Evolutionary conservation across 1,140 invertebrate species (phyloP).

Genomic region (Drosophila nasuta): DNA sequence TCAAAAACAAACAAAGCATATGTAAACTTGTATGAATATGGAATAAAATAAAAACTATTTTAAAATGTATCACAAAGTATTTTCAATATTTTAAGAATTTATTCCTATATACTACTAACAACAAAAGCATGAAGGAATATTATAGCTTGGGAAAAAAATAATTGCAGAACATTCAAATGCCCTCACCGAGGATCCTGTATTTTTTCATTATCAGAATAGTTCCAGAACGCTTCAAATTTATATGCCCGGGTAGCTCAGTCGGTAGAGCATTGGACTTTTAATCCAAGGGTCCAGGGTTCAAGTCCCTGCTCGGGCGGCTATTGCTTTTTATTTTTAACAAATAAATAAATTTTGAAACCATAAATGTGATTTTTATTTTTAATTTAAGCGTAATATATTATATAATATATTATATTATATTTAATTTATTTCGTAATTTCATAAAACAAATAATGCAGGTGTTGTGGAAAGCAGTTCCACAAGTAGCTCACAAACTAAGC

Average conservation of each 20-base stretch:
- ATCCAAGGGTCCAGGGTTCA: constrained; percentile 92
- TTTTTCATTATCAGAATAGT: not conserved
- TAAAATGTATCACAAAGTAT: constrained; percentile 60
- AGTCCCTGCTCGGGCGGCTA: constrained; percentile 90
- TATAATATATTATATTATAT: too few species aligned
- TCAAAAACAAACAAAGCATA: constrained; percentile 66
- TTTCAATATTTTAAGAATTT: not conserved
- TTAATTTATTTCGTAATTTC: too few species aligned
- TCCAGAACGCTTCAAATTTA: accelerated
- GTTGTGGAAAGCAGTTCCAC: too few species aligned
- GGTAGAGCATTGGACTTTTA: constrained; percentile 91
- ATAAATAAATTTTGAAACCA: not conserved
- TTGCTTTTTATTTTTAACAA: not conserved
- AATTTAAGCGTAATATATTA: constrained; percentile 1
- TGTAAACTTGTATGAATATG: constrained; percentile 80
- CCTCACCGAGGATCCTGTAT: not conserved
- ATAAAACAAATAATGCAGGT: too few species aligned
- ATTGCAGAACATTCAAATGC: not conserved
- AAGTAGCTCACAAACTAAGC: too few species aligned
- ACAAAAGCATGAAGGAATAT: too few species aligned
- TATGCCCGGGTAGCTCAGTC: constrained; percentile 90
- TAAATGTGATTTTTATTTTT: not conserved
- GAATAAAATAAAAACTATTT: constrained; percentile 81
- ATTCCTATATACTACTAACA: not conserved
- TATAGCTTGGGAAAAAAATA: not conserved